Conservation (phyloP, 2,113 vertebrate genomes). For the Actenoides hombroni region DNA sequence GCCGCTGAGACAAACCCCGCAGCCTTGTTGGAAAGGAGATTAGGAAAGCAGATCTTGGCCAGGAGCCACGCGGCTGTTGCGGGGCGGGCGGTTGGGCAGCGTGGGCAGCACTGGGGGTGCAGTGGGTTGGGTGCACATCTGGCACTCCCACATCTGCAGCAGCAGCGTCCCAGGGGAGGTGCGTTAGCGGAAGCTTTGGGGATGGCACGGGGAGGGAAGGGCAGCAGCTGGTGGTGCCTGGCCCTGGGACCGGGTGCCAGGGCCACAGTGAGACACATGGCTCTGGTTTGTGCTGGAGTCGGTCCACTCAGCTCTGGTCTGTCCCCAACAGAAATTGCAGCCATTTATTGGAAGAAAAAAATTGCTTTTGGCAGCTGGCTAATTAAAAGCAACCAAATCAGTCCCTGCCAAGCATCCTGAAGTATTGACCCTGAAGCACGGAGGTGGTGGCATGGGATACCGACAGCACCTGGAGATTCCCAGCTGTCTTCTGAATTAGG, state of each 20-base stretch:
- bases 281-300: not conserved
- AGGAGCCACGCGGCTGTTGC: not conserved
- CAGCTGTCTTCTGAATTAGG: not conserved
- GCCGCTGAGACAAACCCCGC: not conserved
- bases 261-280: rapidly evolving
- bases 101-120: not conserved
- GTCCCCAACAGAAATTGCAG: not conserved
- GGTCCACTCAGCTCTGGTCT: not conserved
- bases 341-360: not conserved
- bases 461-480: not conserved
- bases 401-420: not conserved
- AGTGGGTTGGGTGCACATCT: not conserved
- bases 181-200: rapidly evolving
- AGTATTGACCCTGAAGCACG: not conserved
- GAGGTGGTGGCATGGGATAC: not conserved
- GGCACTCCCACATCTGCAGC: not conserved
- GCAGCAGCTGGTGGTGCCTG: not conserved
- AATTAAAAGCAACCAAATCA: not conserved
- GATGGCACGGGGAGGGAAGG: not conserved
- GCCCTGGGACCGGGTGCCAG: not conserved
- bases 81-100: rapidly evolving
- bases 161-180: not conserved
- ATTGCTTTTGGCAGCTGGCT: not conserved
- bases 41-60: not conserved
- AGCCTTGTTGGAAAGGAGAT: not conserved